Evolutionary conservation across 2,888 invertebrate species (phyloP).

Genomic region (Drosophila rubida): DNA sequence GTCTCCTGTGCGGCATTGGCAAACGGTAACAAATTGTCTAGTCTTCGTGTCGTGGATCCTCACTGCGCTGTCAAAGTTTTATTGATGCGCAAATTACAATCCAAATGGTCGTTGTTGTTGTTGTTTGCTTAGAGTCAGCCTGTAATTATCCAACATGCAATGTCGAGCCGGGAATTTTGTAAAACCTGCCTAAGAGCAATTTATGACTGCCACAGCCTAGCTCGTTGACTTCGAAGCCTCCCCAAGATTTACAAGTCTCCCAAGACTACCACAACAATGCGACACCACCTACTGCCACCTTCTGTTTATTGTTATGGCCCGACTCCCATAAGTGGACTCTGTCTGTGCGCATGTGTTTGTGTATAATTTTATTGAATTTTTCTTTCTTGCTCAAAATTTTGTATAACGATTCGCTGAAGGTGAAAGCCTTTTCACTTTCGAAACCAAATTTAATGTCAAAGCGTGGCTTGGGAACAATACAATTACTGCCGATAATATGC

Average conservation of each 20-base stretch:
- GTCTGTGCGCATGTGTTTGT: slow-evolving; percentile 11
- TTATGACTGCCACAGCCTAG: slow-evolving; percentile 42
- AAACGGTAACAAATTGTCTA: slow-evolving; percentile 55
- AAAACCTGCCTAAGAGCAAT: slow-evolving; percentile 29
- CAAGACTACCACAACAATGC: slow-evolving; percentile 41
- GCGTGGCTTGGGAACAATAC: slow-evolving; percentile 70
- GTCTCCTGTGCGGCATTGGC: slow-evolving; percentile 23
- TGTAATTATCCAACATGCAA: slow-evolving; percentile 44
- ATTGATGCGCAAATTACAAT: slow-evolving; percentile 71
- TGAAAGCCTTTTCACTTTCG: slow-evolving; percentile 83
- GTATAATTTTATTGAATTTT: slow-evolving; percentile 61
- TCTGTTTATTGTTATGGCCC: slow-evolving; percentile 27
- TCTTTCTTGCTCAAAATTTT: slow-evolving; percentile 49
- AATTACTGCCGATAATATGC: slow-evolving; percentile 46
- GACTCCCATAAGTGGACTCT: slow-evolving; percentile 34
- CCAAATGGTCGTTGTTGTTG: slow-evolving; percentile 7
- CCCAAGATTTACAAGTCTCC: slow-evolving; percentile 9
- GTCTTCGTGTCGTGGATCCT: slow-evolving; percentile 12
- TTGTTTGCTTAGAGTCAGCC: neutral
- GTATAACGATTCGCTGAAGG: slow-evolving; percentile 76
- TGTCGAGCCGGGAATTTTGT: slow-evolving; percentile 13
- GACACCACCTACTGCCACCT: slow-evolving; percentile 40
- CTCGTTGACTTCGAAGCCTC: slow-evolving; percentile 17
- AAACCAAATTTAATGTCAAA: slow-evolving; percentile 74
- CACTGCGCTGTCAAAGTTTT: slow-evolving; percentile 64